Base-by-base conservation (phyloP, 2,888 invertebrate genomes). In the Heliconius ismenius region DNA sequence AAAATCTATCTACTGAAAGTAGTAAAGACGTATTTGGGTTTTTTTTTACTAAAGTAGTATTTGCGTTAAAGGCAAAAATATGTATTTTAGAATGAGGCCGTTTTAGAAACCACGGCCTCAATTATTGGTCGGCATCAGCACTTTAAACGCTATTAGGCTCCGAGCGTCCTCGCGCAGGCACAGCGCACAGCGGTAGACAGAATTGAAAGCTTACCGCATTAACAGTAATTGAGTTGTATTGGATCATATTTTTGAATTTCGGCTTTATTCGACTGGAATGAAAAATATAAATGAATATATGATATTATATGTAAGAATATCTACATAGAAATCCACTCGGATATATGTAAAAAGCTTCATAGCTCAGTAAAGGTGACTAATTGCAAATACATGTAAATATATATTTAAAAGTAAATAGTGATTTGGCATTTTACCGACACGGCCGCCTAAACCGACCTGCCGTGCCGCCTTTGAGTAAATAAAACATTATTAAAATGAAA, bases 171-270 rank as follows among this genome's bases (percentile, higher is more conserved):
- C 63, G n/a, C 36, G 49, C 63, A 75, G 28, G 49, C 49, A 36
- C 75, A 70, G 36, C 62, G 49, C 49, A 36, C 75, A 70, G 36
- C 62, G 32, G 69, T 70, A 75, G 69, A 75, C 70, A 70, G 68
- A 78, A 77, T 79, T 78, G 73, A 54, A 75, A 39, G 68, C 72
- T 76, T 78, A 76, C 43, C 76, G 60, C 54, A 73, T 73, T 68
- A 54, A 28, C 39, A 15, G 26, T 73, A 68, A 78, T 78, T 76
- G 78, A 67, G 49, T 21, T 49, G 69, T 63, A 76, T 73, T 68
- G 13, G 24, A 68, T 62, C n/a, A 60, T 64, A 43, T 39, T 60
- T 60, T 26, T 49, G 65, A 15, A 63, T 72, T 32, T 43, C 4
- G 15, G 18, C 36, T 36, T 24, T 39, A 15, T 24, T 67, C 15